These are phyloP conservation scores for Betta splendens DNA, from an alignment of 2,797 vertebrate species.

Conservation along the genomic window DNA sequence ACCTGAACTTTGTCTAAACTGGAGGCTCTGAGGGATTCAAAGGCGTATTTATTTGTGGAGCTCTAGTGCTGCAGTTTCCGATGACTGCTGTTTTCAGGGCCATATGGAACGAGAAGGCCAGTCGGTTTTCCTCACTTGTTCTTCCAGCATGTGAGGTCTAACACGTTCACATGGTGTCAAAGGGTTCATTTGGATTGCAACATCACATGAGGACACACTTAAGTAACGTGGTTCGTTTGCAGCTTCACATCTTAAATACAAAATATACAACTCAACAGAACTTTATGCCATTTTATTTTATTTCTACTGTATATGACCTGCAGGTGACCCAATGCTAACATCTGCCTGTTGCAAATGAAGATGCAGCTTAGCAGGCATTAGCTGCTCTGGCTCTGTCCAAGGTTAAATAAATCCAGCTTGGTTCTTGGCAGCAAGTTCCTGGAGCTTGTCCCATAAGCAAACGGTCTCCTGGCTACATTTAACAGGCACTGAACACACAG, in stretches of 20 bases:
- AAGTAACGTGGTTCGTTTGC: background rate
- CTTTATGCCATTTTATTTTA: background rate
- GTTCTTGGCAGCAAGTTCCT: background rate
- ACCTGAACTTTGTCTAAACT: constrained; percentile 85
- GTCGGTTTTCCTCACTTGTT: constrained; percentile 20
- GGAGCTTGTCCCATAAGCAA: background rate
- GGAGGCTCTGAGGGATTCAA: background rate
- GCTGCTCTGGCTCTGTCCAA: background rate
- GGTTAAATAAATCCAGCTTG: background rate
- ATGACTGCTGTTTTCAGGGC: constrained; percentile 2
- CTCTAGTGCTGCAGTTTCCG: constrained; percentile 13
- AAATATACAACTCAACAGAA: background rate
- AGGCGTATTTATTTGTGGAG: constrained; percentile 55
- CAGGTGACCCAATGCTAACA: too few relatives aligned
- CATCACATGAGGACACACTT: constrained; percentile 5
- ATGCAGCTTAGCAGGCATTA: background rate
- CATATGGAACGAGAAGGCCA: constrained; percentile 6
- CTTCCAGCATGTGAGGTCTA: constrained; percentile 25
- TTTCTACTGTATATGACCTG: too few relatives aligned
- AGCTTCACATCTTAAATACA: constrained; percentile 28
- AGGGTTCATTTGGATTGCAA: constrained; percentile 43
- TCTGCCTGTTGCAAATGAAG: too few relatives aligned
- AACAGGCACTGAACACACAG: background rate
- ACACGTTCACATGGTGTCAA: constrained; percentile 39
- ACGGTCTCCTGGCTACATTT: background rate